Evolutionary conservation across 2,888 invertebrate genomes (phyloP).

Genomic region (Heliconius erato): DNA sequence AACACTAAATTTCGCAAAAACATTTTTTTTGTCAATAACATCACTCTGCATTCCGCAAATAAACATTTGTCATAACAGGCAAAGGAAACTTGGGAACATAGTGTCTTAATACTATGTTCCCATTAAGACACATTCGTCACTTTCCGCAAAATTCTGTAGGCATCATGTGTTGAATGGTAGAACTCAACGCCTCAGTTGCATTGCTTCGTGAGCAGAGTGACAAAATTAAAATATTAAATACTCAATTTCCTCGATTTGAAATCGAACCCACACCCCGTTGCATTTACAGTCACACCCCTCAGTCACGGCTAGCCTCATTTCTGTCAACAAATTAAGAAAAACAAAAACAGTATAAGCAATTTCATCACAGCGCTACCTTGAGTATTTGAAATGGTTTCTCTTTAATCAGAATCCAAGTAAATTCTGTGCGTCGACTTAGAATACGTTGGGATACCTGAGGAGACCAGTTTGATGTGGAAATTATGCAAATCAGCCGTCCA

Average conservation of each 20-base stretch:
- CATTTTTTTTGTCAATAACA: not conserved
- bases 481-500: slow-evolving; percentile 52
- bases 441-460: slow-evolving; percentile 44
- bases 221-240: not conserved
- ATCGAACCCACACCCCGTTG: not conserved
- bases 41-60: too few relatives aligned
- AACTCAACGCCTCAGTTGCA: not conserved
- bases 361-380: not conserved
- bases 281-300: not conserved
- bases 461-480: slow-evolving; percentile 47
- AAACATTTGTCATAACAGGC: too few relatives aligned
- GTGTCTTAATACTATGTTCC: too few relatives aligned
- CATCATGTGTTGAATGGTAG: not conserved
- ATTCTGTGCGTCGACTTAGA: slow-evolving; percentile 47
- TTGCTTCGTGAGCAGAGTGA: not conserved
- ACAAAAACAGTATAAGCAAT: slow-evolving; percentile 11
- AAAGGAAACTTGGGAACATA: too few relatives aligned
- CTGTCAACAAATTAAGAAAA: not conserved
- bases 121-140: too few relatives aligned
- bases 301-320: not conserved
- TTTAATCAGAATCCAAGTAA: slow-evolving; percentile 47
- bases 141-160: not conserved
- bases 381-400: slow-evolving; percentile 42
- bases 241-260: not conserved
- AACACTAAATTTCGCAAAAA: too few relatives aligned